Evolutionary conservation across 2,888 invertebrate genomes (phyloP), one percentile per base, ranked within the genome.

Genomic region (Axea sp.): DNA sequence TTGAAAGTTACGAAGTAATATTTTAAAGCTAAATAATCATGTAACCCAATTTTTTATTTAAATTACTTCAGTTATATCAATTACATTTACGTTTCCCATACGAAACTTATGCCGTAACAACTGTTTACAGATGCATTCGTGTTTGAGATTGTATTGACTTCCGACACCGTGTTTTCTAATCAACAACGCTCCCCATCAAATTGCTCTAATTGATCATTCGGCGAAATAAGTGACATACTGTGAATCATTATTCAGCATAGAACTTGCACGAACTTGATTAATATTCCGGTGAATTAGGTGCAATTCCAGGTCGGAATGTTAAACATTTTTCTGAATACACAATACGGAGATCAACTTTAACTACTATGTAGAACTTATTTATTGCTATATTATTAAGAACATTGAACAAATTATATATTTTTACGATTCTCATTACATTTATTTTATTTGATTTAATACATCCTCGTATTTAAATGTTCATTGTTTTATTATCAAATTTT

Each of bases 161-260:
- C 39, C 37, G 24, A 35, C 62, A 26, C 45, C 17, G 22, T 33
- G 26, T 8, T 62, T 53, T 60, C 69, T 69, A 69, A 69, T 69
- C 60, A 68, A 35, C 41, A 35, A 68, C 24, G 47, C 17, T 60
- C 30, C 53, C 17, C 47, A 15, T 53, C 69, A 69, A 39, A 53
- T 47, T 45, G 37, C 22, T 31, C 62, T 55, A 62, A 55, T 69
- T 69, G 69, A 69, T 53, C 69, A 69, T 69, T 62, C 55, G 19
- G 33, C 11, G 62, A 39, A 69, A 69, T 69, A 69, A 69, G 69
- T 69, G 55, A 55, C 41, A 62, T 39, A 11, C 19, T 39, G 12
- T 17, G 62, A 69, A 55, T 62, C 60, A 55, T 69, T 62, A 69
- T 69, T 53, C 35, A 2, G 12, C 22, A 8, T 17, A 30, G 6